Evolutionary conservation across 2,113 vertebrate species (phyloP).

Genomic region (Strix uralensis): DNA sequence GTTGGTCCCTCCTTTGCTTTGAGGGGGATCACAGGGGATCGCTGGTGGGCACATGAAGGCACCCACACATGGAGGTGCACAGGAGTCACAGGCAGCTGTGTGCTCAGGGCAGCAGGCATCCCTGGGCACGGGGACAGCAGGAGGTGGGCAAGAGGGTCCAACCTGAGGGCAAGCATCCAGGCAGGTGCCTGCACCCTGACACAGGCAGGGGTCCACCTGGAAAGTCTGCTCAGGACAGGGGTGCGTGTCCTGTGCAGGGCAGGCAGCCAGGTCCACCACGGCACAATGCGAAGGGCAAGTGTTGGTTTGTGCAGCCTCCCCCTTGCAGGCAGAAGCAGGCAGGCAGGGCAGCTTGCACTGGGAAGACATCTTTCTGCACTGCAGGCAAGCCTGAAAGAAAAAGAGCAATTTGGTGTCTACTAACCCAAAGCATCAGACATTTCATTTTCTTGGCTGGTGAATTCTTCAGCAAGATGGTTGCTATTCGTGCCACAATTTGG

Average conservation of each 20-base stretch:
- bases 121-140: fast-evolving
- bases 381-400: not conserved
- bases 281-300: fast-evolving
- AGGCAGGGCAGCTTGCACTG: not conserved
- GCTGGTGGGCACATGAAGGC: not conserved
- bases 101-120: not conserved
- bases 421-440: fast-evolving
- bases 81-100: not conserved
- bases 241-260: fast-evolving
- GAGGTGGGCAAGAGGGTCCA: not conserved
- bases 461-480: not conserved
- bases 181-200: not conserved
- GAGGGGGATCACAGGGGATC: not conserved
- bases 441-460: not conserved
- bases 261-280: fast-evolving
- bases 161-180: not conserved
- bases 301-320: fast-evolving
- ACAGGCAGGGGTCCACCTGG: fast-evolving
- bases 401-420: not conserved
- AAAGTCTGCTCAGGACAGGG: not conserved
- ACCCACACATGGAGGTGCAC: fast-evolving
- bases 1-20: not conserved
- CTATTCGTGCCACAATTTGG: not conserved
- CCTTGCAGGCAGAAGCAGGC: not conserved
- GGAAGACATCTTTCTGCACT: not conserved